A percentile compares a stretch with the other conserved stretches of the same genome.
Conservation (phyloP, 2,888 invertebrate species). For the Kryphioiulus occultus region DNA sequence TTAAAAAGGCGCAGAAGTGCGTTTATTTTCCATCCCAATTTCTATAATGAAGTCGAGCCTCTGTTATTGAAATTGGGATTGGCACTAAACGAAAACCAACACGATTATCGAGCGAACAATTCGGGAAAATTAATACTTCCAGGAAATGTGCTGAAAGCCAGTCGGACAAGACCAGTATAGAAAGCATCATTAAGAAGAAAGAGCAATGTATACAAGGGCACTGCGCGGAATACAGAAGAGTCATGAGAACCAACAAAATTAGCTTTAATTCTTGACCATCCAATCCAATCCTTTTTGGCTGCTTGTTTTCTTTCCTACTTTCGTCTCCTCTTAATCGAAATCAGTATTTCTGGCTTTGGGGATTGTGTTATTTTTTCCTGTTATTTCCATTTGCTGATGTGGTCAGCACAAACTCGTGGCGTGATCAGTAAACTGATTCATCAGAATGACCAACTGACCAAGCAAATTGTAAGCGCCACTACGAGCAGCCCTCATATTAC, state of each 20-base stretch:
- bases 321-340: background rate
- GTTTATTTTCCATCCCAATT: too few relatives aligned
- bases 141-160: background rate
- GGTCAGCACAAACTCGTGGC: constrained; percentile 6
- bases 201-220: background rate
- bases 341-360: constrained; percentile 4
- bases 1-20: background rate
- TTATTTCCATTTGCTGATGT: constrained; percentile 21
- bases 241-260: constrained; percentile 18
- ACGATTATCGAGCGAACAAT: background rate
- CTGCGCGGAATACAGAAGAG: background rate
- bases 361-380: constrained; percentile 15
- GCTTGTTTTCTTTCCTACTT: constrained; percentile 3
- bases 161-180: background rate
- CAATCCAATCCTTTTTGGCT: background rate
- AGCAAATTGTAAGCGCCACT: background rate
- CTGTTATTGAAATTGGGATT: background rate
- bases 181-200: background rate
- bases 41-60: background rate
- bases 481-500: background rate
- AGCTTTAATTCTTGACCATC: constrained; percentile 35
- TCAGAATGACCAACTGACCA: constrained; percentile 10
- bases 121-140: background rate
- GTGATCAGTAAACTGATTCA: constrained; percentile 40
- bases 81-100: background rate